Evolutionary conservation across 1,140 invertebrate species (phyloP), one percentile per base, ranked within the genome.

Genomic region (Dryas iulia): DNA sequence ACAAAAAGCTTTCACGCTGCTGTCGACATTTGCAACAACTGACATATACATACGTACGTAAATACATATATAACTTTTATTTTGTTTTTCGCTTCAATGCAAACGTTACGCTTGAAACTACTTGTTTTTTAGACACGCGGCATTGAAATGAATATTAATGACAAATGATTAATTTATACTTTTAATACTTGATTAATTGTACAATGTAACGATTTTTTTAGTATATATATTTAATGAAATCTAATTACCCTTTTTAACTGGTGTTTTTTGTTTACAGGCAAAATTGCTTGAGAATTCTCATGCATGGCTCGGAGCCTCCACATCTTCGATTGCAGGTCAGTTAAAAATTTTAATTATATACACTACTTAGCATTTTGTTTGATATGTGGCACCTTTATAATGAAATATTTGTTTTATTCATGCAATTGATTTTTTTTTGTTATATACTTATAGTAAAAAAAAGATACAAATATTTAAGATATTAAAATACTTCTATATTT

Each of bases 211-310:
- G 3, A 47, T 47, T 47, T 18, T 47, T 47, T 47, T 18, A 18
- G 18, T 47, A 47, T 47, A 14, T n/a, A 7, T n/a, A 47, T 47
- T 7, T 5, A 7, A 3, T n/a, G 4, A 12, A 35, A 12, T 47
- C 39, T 47, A 47, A 47, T 47, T 47, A 18, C 14, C 2, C 8
- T 47, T 47, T 47, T 35, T 47, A 47, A 47, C 39, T 6, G n/a
- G 7, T 47, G 14, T 92, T 87, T 90, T 92, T 93, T 92, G 93
- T 92, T 96, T 94, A 72, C 95, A 97, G 96, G 96, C 96, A 79
- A 97, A 97, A 93, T 94, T 97, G 93, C 93, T 97, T 92, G 96
- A 97, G 91, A 97, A 95, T 65, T 97, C 96, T 79, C 96, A 97
- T 87, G 96, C 96, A 91, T 97, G 96, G 96, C 95, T 97, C 87